Evolutionary conservation across 35 echinoderm and acorn worm species (phyloP).

Genomic region (Anneissia japonica): DNA sequence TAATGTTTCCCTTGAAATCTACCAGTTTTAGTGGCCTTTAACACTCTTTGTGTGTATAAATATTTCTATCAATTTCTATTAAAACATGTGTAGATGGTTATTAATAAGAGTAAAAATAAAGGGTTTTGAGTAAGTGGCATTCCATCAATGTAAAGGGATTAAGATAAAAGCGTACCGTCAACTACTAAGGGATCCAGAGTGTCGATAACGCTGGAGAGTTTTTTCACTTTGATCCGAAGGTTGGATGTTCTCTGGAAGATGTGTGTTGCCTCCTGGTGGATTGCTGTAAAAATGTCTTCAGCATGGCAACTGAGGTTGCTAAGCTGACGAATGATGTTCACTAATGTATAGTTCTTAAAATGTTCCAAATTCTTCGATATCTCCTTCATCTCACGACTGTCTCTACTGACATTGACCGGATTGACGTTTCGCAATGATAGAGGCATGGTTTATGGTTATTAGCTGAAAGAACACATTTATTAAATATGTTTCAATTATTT

Average conservation of each 20-base stretch:
- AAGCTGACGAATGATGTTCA: not conserved
- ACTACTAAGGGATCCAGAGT: not conserved
- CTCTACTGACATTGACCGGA: not conserved
- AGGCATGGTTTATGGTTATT: not conserved
- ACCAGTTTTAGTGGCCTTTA: no score
- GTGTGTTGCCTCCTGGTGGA: not conserved
- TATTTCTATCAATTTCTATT: no score
- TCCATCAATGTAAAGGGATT: no score
- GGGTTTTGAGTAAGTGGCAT: no score
- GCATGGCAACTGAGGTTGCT: not conserved
- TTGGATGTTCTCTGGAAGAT: not conserved
- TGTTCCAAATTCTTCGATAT: not conserved
- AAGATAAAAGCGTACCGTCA: not conserved
- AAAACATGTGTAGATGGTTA: no score
- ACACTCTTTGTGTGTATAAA: no score
- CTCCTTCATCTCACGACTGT: not conserved
- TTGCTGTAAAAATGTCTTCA: not conserved
- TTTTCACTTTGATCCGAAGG: not conserved
- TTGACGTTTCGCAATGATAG: not conserved
- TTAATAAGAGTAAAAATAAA: no score
- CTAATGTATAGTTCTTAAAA: not conserved
- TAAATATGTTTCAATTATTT: no score
- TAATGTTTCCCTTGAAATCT: no score
- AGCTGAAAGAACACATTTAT: not conserved
- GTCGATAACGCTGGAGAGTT: not conserved